Conservation (phyloP, 92 coral and sea anemone genomes). For the Phenganax stokvisi region DNA sequence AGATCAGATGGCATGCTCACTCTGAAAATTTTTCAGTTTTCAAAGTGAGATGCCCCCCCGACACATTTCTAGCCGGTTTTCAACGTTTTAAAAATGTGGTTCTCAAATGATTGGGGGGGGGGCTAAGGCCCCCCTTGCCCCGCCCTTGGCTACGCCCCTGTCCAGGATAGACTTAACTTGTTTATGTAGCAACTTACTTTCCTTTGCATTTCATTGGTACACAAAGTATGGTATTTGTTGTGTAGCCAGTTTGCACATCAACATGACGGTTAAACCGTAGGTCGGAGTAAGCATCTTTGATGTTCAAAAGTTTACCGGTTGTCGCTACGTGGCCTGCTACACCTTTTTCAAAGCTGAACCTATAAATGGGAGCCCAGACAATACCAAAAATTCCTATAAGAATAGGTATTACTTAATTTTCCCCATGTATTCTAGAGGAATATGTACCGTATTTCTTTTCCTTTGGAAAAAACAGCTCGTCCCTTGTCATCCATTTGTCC, state of each 20-base stretch:
- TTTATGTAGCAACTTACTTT: slow-evolving; percentile 48
- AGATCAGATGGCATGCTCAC: too few species aligned
- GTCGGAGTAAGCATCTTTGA: slow-evolving; percentile 88
- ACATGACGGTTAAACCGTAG: slow-evolving; percentile 87
- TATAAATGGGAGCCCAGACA: slow-evolving; percentile 6
- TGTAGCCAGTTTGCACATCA: slow-evolving; percentile 88
- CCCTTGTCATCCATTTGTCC: slow-evolving; percentile 81
- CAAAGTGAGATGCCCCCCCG: too few species aligned
- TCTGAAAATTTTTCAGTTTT: too few species aligned
- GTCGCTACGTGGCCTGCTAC: slow-evolving; percentile 86
- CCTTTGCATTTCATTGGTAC: slow-evolving; percentile 93
- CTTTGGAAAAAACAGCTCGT: slow-evolving; percentile 59
- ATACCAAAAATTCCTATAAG: not conserved
- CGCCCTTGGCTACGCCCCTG: not conserved
- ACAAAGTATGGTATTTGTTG: slow-evolving; percentile 79
- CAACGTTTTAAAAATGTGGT: too few species aligned
- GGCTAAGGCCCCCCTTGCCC: not conserved
- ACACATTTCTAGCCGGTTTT: too few species aligned
- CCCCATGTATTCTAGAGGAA: too few species aligned
- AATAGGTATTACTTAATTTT: too few species aligned
- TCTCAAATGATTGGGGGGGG: too few species aligned
- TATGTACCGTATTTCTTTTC: slow-evolving; percentile 75
- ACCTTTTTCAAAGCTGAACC: slow-evolving; percentile 72
- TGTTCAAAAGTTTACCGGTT: slow-evolving; percentile 67
- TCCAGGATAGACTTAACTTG: not conserved